phyloP scores from a whole-genome alignment of 2,888 invertebrate genomes.

The Ceramica pisi region DNA sequence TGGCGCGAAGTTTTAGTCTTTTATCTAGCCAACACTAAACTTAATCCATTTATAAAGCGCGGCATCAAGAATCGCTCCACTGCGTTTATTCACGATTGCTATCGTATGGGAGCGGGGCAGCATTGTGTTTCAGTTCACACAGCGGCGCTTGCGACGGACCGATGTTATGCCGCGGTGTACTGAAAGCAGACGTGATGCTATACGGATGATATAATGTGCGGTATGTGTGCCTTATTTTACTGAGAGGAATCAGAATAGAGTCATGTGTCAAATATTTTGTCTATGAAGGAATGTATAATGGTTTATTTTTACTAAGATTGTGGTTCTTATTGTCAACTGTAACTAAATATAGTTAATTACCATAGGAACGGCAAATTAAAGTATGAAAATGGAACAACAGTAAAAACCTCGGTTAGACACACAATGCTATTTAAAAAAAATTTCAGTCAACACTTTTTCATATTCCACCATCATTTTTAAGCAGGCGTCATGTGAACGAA shows the following conservation, averaged over 20 bases:
- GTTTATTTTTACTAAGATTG: background rate
- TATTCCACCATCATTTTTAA: background rate
- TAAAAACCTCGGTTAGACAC: background rate
- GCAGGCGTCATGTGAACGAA: background rate
- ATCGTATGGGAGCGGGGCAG: slow-evolving; percentile 75
- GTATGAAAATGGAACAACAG: background rate
- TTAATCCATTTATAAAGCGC: slow-evolving; percentile 78
- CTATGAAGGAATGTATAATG: too few relatives aligned
- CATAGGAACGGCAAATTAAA: background rate
- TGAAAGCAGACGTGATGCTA: slow-evolving; percentile 33
- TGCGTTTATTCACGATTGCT: slow-evolving; percentile 78
- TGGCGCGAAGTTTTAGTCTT: slow-evolving; percentile 40
- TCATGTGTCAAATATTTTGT: background rate
- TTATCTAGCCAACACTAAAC: slow-evolving; percentile 60
- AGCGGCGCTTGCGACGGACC: slow-evolving; percentile 57
- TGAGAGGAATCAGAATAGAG: background rate
- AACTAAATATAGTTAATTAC: background rate
- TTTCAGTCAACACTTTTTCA: background rate
- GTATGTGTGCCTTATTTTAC: background rate
- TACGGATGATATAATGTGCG: background rate
- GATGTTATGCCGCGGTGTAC: slow-evolving; percentile 18
- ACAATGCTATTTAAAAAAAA: background rate
- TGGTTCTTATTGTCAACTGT: background rate
- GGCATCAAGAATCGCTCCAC: slow-evolving; percentile 75
- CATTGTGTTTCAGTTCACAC: slow-evolving; percentile 76